A percentile compares a stretch with the other conserved stretches of the same genome.
Evolutionary conservation across 2,797 vertebrate genomes (phyloP).

Genomic region (Characodon lateralis): DNA sequence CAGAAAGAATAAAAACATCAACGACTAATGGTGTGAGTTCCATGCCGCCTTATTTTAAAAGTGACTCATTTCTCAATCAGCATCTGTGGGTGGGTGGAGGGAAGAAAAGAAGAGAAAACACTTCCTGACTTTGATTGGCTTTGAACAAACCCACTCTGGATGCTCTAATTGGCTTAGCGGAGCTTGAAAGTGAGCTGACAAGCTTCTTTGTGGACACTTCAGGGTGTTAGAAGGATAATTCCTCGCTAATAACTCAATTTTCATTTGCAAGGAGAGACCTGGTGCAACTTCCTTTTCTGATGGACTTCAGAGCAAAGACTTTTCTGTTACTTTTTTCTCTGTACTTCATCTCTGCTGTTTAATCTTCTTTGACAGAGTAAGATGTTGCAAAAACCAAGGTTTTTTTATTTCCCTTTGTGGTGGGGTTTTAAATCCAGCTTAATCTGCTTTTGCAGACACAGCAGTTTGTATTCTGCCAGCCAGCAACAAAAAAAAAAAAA

Average conservation of each 20-base stretch:
- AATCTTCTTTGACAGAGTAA: constrained; percentile 13
- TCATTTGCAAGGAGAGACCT: constrained; percentile 35
- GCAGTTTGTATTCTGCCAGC: constrained; percentile 23
- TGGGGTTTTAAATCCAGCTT: constrained; percentile 43
- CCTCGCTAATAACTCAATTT: constrained; percentile 51
- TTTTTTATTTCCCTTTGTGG: background rate
- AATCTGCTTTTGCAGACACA: constrained; percentile 38
- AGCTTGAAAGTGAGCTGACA: constrained; percentile 61
- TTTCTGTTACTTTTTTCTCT: constrained; percentile 1
- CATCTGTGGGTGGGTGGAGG: constrained; percentile 30
- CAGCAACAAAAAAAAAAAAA: constrained; percentile 13
- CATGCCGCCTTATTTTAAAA: constrained; percentile 22
- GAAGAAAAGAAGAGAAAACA: constrained; percentile 27
- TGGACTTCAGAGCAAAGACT: constrained; percentile 8
- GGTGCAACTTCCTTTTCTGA: constrained; percentile 27
- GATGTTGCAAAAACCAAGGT: constrained; percentile 7
- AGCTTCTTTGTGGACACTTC: constrained; percentile 61
- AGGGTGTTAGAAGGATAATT: constrained; percentile 53
- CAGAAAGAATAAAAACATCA: constrained; percentile 17
- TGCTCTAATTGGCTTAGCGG: constrained; percentile 63
- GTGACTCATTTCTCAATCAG: constrained; percentile 46
- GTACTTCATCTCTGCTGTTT: constrained; percentile 2
- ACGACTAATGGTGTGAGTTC: constrained; percentile 15
- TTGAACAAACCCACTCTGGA: constrained; percentile 57
- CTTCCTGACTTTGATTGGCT: constrained; percentile 63